Evolutionary conservation across 2,113 vertebrate genomes (phyloP), one percentile per base, ranked within the genome.

Genomic region (Chrysochloris asiatica): DNA sequence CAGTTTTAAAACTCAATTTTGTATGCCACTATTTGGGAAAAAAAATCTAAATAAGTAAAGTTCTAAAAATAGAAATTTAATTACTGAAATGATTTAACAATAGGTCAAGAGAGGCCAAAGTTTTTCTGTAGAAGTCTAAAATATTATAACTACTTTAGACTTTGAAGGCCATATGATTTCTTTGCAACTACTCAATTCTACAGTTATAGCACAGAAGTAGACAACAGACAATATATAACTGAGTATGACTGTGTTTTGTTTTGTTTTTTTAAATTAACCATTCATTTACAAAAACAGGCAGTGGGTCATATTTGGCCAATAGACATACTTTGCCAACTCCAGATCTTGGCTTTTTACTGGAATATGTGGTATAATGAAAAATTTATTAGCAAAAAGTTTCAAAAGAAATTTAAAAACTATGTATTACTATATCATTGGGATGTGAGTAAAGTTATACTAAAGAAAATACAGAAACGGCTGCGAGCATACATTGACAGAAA

Each of bases 11-110:
- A 43, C 19, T 47, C 8, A 30, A 59, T 92, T 88, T 84, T 82
- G 11, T 33, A 11, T 52, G 13, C 36, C 50, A 69, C 80, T 63
- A 76, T 19, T 65, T 92, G 10, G 1, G 76, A 76, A 92, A 76
- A 92, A 85, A 21, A 43, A 19, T 54, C 24, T 47, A 81, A 85
- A 41, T 73, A 79, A 80, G 41, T 38, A 56, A 59, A 85, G 47
- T 54, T 76, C 38, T 52, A 78, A 87, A 89, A 65, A 72, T 21
- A 90, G 33, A 87, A 87, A 81, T 71, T 43, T 75, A 19, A 22
- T 56, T 71, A 75, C 17, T 56, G n/a, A 45, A 36, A 45, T 79
- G 41, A 48, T 6, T 41, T 71, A 59, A 8, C 41, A 79, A 71
- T 33, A 36, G n/a, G n/a, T n/a, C n/a, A n/a, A n/a, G n/a, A n/a